Evolutionary conservation across 2,113 vertebrate genomes (phyloP).

Genomic region (Pogonocichla stellata): DNA sequence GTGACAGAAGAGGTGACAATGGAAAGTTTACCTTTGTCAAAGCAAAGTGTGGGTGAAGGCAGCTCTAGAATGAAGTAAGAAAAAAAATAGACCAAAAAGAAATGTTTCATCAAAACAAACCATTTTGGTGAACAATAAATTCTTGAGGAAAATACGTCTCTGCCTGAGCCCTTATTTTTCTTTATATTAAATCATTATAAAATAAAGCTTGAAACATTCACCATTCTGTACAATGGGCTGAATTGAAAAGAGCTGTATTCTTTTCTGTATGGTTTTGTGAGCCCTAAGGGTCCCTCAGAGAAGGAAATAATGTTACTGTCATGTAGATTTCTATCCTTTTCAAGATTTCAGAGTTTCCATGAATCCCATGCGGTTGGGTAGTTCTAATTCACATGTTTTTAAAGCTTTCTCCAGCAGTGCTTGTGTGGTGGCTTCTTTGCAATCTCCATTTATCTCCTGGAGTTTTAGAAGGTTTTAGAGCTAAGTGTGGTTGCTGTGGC

Average conservation of each 20-base stretch:
- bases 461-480: not conserved
- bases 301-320: conserved; percentile 64
- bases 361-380: conserved; percentile 16
- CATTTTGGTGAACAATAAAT: conserved; percentile 56
- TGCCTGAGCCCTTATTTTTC: conserved; percentile 52
- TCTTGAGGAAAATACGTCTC: conserved; percentile 38
- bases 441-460: not conserved
- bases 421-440: conserved; percentile 27
- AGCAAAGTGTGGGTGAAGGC: not conserved
- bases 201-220: not conserved
- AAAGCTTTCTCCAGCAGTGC: conserved; percentile 12
- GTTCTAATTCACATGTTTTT: not conserved
- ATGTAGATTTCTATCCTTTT: conserved; percentile 66
- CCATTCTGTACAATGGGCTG: not conserved
- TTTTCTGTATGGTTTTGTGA: conserved; percentile 30
- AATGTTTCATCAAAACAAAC: conserved; percentile 58
- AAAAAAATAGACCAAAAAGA: conserved; percentile 1
- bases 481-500: not conserved
- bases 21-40: not conserved
- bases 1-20: not conserved
- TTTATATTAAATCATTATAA: conserved; percentile 56
- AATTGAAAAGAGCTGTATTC: conserved; percentile 45
- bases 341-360: conserved; percentile 9
- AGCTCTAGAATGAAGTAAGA: not conserved
- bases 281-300: conserved; percentile 29